A percentile compares a stretch with the other conserved stretches of the same genome.
These are phyloP conservation scores for Drosophila nigritarsus DNA, from an alignment of 2,888 invertebrate genomes.

Conservation along the genomic window DNA sequence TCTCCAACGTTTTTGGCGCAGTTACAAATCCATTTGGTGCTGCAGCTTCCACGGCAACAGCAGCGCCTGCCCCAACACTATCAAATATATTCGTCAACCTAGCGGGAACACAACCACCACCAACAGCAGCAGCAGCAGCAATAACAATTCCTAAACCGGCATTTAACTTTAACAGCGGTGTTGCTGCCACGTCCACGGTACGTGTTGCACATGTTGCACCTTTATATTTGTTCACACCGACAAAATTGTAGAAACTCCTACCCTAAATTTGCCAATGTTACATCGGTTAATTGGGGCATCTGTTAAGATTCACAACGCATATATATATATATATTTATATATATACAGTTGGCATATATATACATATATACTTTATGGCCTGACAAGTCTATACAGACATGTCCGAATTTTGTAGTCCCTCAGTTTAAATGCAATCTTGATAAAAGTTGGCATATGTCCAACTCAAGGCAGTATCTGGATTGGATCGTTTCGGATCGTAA, in stretches of 20 bases:
- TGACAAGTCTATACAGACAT: neutral
- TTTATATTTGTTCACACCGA: neutral
- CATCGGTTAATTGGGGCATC: no score
- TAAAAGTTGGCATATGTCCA: neutral
- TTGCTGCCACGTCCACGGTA: constrained; percentile 45
- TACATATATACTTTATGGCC: no score
- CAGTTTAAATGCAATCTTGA: neutral
- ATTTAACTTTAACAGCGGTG: constrained; percentile 77
- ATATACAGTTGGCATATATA: no score
- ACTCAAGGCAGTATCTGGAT: neutral
- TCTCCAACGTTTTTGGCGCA: constrained; percentile 1
- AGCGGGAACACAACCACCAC: constrained; percentile 11
- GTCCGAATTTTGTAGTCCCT: neutral
- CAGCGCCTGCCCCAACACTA: constrained; percentile 5
- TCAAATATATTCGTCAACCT: constrained; percentile 35
- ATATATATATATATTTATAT: no score
- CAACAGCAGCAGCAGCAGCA: constrained; percentile 18
- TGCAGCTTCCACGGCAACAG: neutral
- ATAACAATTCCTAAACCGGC: constrained; percentile 63
- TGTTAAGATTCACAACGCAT: no score
- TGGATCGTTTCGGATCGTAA: neutral
- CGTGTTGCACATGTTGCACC: constrained; percentile 14
- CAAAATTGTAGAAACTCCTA: no score
- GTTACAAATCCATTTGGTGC: constrained; percentile 7
- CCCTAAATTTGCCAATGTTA: no score